Evolutionary conservation across 2,888 invertebrate species (phyloP), one percentile per base, ranked within the genome.

Genomic region (Cryptocheilus praepositus): DNA sequence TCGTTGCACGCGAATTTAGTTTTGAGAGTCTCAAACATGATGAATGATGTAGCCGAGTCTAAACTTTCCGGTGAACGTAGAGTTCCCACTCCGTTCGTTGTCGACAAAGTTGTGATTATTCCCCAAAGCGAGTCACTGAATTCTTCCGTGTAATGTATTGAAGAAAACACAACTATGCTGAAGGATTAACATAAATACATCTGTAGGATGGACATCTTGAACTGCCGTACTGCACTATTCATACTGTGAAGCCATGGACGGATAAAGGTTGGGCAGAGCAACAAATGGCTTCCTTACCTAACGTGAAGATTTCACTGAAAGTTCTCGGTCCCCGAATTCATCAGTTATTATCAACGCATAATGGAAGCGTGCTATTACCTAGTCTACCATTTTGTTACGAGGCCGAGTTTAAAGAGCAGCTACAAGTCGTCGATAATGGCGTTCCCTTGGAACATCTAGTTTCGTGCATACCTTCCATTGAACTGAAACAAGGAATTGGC

Each of bases 401-500:
- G 83, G 92, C 93, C 13, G 93, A 93, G 84, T 95, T 94, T 86
- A 92, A 92, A 13, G 90, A 91, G 64, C 85, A 90, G 28, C 85
- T 94, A 54, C 89, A 90, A 15, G 88, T 93, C n/a, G 92, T 92
- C 80, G 92, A 92, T 2, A 91, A 89, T 67, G 96, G 97, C 3
- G 97, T 97, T 16, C 94, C 96, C 0, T 89, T 98, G 64, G 98
- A 98, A 87, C 95, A 98, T 89, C 90, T 98, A 62, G 92, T 98
- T 25, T 94, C 96, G 58, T 96, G 96, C 86, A 92, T 97, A 11
- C 92, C 93, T 11, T 94, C 94, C 44, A 92, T 98, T 45, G 91
- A 92, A 77, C 89, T 93, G 28, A 88, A 89, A 54, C 89, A 90
- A 72, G 87, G 89, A 5, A 84, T 88, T 19, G 89, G 90, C 57